phyloP scores from a whole-genome alignment of 2,797 vertebrate species.

The Phataginus tetradactyla region DNA sequence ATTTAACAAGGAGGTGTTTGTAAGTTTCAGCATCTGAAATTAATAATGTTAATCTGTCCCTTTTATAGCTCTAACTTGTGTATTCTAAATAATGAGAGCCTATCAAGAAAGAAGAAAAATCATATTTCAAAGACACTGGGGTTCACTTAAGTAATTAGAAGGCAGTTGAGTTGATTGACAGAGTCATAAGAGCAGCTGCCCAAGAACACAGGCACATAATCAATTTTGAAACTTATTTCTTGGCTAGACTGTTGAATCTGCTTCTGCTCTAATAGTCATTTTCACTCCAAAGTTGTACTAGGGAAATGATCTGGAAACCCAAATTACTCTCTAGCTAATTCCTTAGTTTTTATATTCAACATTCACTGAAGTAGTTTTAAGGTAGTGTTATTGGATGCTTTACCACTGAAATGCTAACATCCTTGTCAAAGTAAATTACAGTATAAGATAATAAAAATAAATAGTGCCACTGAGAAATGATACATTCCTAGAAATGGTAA shows the following conservation, averaged over 20 bases:
- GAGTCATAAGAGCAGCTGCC: neutral
- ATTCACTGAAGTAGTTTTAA: neutral
- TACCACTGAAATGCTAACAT: slow-evolving; percentile 18
- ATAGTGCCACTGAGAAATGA: neutral
- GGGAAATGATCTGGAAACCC: neutral
- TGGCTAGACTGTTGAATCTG: neutral
- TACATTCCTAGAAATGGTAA: neutral
- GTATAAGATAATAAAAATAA: neutral
- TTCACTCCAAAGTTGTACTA: neutral
- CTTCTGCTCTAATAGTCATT: neutral
- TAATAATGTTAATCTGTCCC: slow-evolving; percentile 31
- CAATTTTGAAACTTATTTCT: neutral
- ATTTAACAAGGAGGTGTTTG: slow-evolving; percentile 15
- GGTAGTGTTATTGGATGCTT: neutral
- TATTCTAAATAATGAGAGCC: slow-evolving; percentile 30
- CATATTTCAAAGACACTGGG: neutral
- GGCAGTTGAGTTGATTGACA: slow-evolving; percentile 1
- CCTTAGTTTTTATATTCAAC: neutral
- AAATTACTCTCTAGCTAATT: slow-evolving; percentile 5
- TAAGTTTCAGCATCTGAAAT: slow-evolving; percentile 24
- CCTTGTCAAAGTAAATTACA: neutral
- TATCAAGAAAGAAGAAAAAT: slow-evolving; percentile 46
- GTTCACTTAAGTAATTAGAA: slow-evolving; percentile 40
- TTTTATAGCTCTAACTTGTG: neutral
- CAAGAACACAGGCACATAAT: neutral